Evolutionary conservation across 23 tunicate species (phyloP).

Genomic region (Styela clava): DNA sequence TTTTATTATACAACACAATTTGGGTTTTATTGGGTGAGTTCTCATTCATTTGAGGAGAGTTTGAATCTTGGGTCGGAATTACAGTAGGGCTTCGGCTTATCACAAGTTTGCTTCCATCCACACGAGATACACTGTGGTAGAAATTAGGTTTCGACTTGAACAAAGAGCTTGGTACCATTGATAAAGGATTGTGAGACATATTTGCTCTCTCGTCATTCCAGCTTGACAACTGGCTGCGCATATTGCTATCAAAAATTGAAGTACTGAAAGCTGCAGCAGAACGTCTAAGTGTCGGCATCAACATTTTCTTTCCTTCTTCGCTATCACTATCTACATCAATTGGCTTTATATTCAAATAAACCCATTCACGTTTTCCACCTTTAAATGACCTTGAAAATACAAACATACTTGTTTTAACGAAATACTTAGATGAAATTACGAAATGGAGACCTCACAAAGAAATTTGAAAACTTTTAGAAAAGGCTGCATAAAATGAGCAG

Average conservation of each 20-base stretch:
- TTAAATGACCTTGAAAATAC: slow-evolving; percentile 40
- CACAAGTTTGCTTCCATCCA: too few species aligned
- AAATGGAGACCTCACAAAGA: too few species aligned
- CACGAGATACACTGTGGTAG: too few species aligned
- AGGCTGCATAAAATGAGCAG: too few species aligned
- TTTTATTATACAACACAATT: too few species aligned
- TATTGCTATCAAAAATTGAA: neutral
- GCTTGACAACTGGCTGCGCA: neutral
- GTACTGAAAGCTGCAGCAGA: neutral
- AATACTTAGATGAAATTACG: neutral
- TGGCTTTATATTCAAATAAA: slow-evolving; percentile 49
- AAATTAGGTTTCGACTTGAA: too few species aligned
- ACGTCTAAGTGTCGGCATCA: slow-evolving; percentile 23
- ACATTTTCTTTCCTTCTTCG: slow-evolving; percentile 22
- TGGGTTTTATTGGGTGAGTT: too few species aligned
- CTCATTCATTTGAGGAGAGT: too few species aligned
- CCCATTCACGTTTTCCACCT: slow-evolving; percentile 90
- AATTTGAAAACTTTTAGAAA: too few species aligned
- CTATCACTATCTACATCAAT: slow-evolving; percentile 24
- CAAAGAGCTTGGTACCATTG: slow-evolving; percentile 11
- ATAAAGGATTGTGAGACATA: slow-evolving; percentile 17
- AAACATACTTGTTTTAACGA: too few species aligned
- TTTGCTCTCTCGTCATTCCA: slow-evolving; percentile 15
- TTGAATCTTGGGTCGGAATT: too few species aligned
- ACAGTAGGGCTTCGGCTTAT: too few species aligned